Conservation (phyloP, 2,888 invertebrate genomes). For the Cyclophora albipunctata region DNA sequence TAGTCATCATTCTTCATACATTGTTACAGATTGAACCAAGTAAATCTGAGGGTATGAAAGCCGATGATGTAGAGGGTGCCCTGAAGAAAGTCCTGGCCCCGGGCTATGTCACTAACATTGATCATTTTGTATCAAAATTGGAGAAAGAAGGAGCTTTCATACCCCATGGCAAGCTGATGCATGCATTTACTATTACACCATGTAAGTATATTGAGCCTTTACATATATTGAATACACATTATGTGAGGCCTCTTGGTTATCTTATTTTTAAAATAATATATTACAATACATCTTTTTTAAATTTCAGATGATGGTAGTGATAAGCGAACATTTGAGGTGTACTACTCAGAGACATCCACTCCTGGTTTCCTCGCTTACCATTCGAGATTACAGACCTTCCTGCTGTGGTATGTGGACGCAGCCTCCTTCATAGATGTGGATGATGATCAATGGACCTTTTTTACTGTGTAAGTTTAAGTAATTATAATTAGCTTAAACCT, state of each 20-base stretch:
- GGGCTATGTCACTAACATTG: constrained; percentile 81
- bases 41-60: constrained; percentile 75
- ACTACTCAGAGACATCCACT: constrained; percentile 80
- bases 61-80: constrained; percentile 84
- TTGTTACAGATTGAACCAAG: constrained; percentile 67
- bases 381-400: constrained; percentile 89
- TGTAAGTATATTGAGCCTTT: constrained; percentile 32
- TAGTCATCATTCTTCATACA: too few relatives aligned
- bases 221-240: too few relatives aligned
- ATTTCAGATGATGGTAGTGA: constrained; percentile 47
- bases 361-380: constrained; percentile 87
- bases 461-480: constrained; percentile 79
- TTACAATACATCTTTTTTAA: not conserved
- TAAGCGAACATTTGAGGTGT: constrained; percentile 84
- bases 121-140: constrained; percentile 81
- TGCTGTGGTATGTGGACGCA: constrained; percentile 97
- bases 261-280: too few relatives aligned
- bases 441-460: constrained; percentile 94
- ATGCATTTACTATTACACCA: constrained; percentile 73
- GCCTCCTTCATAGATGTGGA: constrained; percentile 94
- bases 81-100: constrained; percentile 82
- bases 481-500: too few relatives aligned
- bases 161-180: constrained; percentile 83
- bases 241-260: too few relatives aligned
- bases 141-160: constrained; percentile 83